Conservation (phyloP, 23 tunicate genomes). For the Styela plicata region DNA sequence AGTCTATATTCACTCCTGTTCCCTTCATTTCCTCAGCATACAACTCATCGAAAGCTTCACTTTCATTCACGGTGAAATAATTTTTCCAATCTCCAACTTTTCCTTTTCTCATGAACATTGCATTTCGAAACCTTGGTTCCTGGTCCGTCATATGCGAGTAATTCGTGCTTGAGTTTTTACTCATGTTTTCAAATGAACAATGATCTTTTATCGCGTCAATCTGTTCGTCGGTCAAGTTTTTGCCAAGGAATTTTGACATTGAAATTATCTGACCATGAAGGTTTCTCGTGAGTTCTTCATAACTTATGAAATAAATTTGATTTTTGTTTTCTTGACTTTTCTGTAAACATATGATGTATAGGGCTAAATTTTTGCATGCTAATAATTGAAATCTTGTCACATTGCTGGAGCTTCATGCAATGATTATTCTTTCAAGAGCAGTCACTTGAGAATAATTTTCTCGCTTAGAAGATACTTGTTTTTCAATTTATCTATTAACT, state of each 20-base stretch:
- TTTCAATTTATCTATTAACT: background rate
- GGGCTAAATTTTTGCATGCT: no score
- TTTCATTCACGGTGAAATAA: slow-evolving; percentile 8
- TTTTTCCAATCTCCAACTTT: slow-evolving; percentile 15
- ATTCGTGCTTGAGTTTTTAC: background rate
- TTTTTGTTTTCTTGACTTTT: background rate
- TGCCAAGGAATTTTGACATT: background rate
- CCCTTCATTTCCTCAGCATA: background rate
- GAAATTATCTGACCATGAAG: background rate
- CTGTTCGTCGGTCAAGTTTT: background rate
- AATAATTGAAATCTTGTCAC: no score
- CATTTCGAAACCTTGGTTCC: background rate
- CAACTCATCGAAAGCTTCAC: background rate
- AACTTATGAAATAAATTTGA: background rate
- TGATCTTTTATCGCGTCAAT: background rate
- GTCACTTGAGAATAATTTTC: background rate
- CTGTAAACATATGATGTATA: background rate
- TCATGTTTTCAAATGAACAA: slow-evolving; percentile 3
- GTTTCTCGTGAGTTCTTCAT: background rate
- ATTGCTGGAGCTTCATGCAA: no score
- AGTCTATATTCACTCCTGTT: background rate
- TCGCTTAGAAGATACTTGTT: background rate
- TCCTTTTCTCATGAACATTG: slow-evolving; percentile 14
- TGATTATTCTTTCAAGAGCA: no score
- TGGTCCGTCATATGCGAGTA: background rate